Percentiles rank a stretch among this genome's conserved stretches.
Evolutionary conservation across 1,140 invertebrate species (phyloP).

Genomic region (Manduca sexta): DNA sequence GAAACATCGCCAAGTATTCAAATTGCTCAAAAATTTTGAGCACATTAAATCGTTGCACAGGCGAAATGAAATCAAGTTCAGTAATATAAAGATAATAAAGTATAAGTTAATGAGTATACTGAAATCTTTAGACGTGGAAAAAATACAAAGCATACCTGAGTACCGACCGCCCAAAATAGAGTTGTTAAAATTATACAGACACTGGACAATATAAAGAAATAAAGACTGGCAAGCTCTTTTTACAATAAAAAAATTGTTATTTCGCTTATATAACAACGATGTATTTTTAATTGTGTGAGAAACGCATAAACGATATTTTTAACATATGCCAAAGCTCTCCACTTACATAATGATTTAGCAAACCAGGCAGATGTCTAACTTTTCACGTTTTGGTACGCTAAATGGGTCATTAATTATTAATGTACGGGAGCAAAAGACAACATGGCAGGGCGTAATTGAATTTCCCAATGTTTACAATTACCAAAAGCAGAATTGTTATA

Average conservation of each 20-base stretch:
- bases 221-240: not conserved
- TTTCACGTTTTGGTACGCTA: not conserved
- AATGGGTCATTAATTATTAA: constrained; percentile 4
- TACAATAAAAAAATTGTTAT: not conserved
- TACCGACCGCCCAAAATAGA: constrained; percentile 3
- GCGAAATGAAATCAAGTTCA: constrained; percentile 2
- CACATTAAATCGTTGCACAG: not conserved
- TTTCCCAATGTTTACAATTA: constrained; percentile 13
- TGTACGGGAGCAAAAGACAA: constrained; percentile 6
- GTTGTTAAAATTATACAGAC: constrained; percentile 15
- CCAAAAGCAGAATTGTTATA: constrained; percentile 6
- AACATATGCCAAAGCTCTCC: no score
- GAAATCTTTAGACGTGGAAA: constrained; percentile 12
- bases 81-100: constrained; percentile 2
- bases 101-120: constrained; percentile 2
- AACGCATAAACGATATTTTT: no score
- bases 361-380: no score
- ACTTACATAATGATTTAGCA: no score
- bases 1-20: constrained; percentile 18
- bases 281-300: no score
- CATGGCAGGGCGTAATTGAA: constrained; percentile 7
- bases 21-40: constrained; percentile 17
- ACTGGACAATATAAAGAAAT: constrained; percentile 2
- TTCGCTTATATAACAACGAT: not conserved
- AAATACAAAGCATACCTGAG: constrained; percentile 21